Conservation (phyloP, 2,888 invertebrate genomes). For the Epiblema foenella region DNA sequence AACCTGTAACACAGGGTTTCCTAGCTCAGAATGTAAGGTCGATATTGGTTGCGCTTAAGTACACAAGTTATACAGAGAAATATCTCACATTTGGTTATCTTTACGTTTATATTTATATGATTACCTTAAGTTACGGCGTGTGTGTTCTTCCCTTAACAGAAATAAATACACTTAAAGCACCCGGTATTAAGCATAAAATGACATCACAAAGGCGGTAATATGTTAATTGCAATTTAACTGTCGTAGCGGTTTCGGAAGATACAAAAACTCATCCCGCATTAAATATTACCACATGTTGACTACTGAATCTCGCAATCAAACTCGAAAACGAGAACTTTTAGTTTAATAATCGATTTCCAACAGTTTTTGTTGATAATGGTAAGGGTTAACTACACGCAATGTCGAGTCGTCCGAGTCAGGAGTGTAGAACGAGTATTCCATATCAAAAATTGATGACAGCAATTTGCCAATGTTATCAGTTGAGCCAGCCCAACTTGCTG, state of each 20-base stretch:
- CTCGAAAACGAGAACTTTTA: background rate
- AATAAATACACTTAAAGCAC: conserved; percentile 25
- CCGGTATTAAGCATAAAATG: conserved; percentile 31
- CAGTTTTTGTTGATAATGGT: background rate
- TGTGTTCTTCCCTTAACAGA: too few species aligned
- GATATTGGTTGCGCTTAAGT: background rate
- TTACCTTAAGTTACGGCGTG: too few species aligned
- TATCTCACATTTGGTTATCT: too few species aligned
- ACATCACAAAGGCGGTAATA: conserved; percentile 41
- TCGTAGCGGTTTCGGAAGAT: conserved; percentile 37
- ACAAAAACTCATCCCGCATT: conserved; percentile 35
- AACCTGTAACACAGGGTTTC: too few species aligned
- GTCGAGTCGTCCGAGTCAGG: background rate
- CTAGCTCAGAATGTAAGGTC: too few species aligned
- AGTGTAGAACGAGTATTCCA: background rate
- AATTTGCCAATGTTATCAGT: background rate
- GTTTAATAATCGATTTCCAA: background rate
- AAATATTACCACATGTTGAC: conserved; percentile 5
- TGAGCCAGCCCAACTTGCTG: too few species aligned
- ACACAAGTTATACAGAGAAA: too few species aligned
- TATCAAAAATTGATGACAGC: background rate
- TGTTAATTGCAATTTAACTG: conserved; percentile 43
- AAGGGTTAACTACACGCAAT: background rate
- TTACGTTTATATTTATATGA: too few species aligned
- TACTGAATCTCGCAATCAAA: background rate